phyloP scores from a whole-genome alignment of 2,888 invertebrate species.

The Nomada flava region DNA sequence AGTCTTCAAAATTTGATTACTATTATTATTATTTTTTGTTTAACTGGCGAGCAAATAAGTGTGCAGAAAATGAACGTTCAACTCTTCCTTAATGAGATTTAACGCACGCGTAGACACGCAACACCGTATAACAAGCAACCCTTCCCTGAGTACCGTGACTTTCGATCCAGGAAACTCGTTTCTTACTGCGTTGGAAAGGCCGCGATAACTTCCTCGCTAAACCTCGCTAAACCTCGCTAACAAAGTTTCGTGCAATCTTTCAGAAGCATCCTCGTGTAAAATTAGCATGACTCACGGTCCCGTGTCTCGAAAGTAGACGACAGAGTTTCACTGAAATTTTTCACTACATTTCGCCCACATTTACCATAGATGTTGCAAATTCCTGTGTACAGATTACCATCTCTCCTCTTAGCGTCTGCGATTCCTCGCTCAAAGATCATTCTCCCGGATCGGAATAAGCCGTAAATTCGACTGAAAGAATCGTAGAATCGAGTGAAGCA shows the following conservation, averaged over 20 bases:
- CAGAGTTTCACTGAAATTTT: neutral
- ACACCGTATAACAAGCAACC: neutral
- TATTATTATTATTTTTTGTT: neutral
- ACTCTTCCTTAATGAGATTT: neutral
- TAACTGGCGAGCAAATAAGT: neutral
- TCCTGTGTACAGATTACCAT: too few relatives aligned
- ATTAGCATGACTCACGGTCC: neutral
- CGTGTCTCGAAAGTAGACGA: neutral
- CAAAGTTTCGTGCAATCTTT: conserved; percentile 4
- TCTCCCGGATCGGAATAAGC: too few relatives aligned
- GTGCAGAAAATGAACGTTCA: neutral
- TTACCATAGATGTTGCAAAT: neutral
- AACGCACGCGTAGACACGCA: conserved; percentile 6
- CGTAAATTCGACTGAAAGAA: too few relatives aligned
- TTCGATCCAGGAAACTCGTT: neutral
- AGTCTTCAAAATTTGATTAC: neutral
- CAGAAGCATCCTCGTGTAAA: conserved; percentile 3
- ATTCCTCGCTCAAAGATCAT: too few relatives aligned
- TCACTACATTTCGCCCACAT: neutral
- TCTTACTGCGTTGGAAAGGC: conserved; percentile 14
- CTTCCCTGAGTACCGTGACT: neutral
- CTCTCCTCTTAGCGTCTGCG: too few relatives aligned
- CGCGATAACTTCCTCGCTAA: conserved; percentile 13
- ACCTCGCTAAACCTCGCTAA: neutral
- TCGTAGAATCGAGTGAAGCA: too few relatives aligned